These are phyloP conservation scores for Hippocampus mohnikei DNA, from an alignment of 2,113 vertebrate species.

Conservation along the genomic window DNA sequence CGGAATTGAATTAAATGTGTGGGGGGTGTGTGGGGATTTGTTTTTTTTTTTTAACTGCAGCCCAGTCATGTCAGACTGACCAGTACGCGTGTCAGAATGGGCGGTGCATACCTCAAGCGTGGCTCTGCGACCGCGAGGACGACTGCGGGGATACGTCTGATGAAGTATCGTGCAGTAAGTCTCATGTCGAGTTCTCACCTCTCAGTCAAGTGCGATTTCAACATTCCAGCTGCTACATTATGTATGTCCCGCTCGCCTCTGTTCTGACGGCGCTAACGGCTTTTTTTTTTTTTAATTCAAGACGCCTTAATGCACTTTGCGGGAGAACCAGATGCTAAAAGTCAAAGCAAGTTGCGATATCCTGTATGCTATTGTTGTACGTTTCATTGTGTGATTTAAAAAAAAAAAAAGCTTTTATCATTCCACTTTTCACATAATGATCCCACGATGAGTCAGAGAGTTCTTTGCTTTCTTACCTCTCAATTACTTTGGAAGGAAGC, in stretches of 20 bases:
- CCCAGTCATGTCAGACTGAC: slow-evolving; percentile 83
- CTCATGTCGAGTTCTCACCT: slow-evolving; percentile 7
- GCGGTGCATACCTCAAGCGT: slow-evolving; percentile 85
- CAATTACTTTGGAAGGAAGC: background rate
- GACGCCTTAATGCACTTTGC: background rate
- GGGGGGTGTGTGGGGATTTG: background rate
- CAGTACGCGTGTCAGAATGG: slow-evolving; percentile 91
- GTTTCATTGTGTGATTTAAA: no score
- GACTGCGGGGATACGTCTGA: slow-evolving; percentile 92
- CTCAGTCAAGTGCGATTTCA: slow-evolving; percentile 22
- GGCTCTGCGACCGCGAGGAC: slow-evolving; percentile 90
- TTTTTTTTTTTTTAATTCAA: background rate
- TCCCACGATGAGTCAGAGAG: background rate
- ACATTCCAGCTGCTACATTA: background rate
- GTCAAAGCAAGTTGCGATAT: no score
- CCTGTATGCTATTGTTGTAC: no score
- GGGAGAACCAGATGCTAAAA: no score
- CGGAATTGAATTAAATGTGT: slow-evolving; percentile 45
- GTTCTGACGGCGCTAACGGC: background rate
- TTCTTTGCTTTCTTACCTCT: background rate
- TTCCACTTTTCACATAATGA: background rate
- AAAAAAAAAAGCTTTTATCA: background rate
- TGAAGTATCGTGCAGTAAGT: slow-evolving; percentile 91
- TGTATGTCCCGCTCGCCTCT: background rate
- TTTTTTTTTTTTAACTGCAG: slow-evolving; percentile 57